Percentiles rank a stretch among this genome's conserved stretches.
phyloP scores from a whole-genome alignment of 1,140 invertebrate genomes.

The Rhagoletis pomonella region DNA sequence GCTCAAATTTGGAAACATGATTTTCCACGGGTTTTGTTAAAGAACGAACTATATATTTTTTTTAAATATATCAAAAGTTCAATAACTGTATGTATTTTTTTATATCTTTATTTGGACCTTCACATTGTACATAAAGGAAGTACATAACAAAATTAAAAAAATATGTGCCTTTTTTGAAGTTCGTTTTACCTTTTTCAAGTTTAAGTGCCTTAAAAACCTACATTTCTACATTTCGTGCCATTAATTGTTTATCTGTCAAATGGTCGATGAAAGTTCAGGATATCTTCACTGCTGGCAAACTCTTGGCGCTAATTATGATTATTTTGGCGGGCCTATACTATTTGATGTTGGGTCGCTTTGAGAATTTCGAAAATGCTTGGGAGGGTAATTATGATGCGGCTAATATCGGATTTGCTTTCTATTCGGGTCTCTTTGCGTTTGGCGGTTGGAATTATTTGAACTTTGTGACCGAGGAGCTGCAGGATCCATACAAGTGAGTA shows the following conservation, averaged over 20 bases:
- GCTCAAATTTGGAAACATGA: no score
- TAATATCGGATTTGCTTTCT: constrained; percentile 88
- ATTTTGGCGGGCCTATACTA: constrained; percentile 87
- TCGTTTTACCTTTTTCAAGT: no score
- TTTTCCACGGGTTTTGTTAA: no score
- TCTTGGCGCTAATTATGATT: constrained; percentile 88
- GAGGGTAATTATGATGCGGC: constrained; percentile 79
- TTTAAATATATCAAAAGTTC: no score
- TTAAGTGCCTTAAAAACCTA: no score
- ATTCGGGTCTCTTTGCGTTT: constrained; percentile 96
- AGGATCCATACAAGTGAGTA: constrained; percentile 92
- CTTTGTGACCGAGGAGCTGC: constrained; percentile 95
- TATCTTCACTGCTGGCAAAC: constrained; percentile 91
- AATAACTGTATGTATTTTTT: no score
- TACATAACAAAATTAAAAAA: no score
- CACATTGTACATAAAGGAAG: no score
- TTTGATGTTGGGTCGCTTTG: constrained; percentile 80
- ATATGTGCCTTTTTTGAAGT: no score
- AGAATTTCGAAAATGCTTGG: constrained; percentile 84
- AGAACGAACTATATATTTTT: no score
- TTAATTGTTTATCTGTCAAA: constrained; percentile 92
- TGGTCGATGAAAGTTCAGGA: constrained; percentile 94
- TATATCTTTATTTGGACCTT: no score
- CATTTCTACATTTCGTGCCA: no score
- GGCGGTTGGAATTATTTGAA: constrained; percentile 96